A percentile compares a stretch with the other conserved stretches of the same genome.
phyloP scores from a whole-genome alignment of 1,140 invertebrate genomes.

The Drosophila eugracilis region DNA sequence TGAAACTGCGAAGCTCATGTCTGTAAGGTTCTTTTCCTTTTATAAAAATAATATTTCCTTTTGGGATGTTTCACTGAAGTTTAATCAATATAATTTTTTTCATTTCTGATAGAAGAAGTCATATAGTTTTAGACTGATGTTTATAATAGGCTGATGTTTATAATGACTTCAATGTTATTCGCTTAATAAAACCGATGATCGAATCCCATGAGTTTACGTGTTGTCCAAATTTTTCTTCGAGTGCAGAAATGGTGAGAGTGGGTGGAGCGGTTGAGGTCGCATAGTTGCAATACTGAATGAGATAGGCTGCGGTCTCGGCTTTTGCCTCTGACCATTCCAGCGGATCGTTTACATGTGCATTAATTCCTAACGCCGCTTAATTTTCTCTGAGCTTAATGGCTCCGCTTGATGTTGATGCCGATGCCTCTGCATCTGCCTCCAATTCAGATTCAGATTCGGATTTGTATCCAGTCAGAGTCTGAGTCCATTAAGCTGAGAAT shows the following conservation, averaged over 20 bases:
- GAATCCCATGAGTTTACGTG: too few relatives aligned
- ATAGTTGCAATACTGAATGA: slow-evolving; percentile 40
- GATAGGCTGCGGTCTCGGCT: slow-evolving; percentile 22
- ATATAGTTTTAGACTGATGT: too few relatives aligned
- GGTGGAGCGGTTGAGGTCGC: slow-evolving; percentile 34
- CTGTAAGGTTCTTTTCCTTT: too few relatives aligned
- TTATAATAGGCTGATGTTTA: too few relatives aligned
- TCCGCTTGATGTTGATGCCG: background rate
- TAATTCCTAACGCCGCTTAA: slow-evolving; percentile 82
- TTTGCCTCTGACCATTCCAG: slow-evolving; percentile 29
- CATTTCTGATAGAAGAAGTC: too few relatives aligned
- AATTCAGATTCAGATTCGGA: slow-evolving; percentile 9
- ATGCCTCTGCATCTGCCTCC: background rate
- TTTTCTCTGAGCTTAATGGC: slow-evolving; percentile 55
- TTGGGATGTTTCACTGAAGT: too few relatives aligned
- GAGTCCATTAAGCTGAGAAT: slow-evolving; percentile 65
- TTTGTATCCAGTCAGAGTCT: slow-evolving; percentile 12
- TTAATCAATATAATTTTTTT: too few relatives aligned
- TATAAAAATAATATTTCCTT: too few relatives aligned
- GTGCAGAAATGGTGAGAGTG: slow-evolving; percentile 11
- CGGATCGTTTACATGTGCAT: slow-evolving; percentile 69
- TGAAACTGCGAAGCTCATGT: too few relatives aligned
- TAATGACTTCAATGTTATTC: too few relatives aligned
- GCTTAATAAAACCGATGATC: too few relatives aligned
- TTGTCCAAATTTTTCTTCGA: background rate